phyloP scores from a whole-genome alignment of 2,797 vertebrate genomes.

The Alauda arvensis region DNA sequence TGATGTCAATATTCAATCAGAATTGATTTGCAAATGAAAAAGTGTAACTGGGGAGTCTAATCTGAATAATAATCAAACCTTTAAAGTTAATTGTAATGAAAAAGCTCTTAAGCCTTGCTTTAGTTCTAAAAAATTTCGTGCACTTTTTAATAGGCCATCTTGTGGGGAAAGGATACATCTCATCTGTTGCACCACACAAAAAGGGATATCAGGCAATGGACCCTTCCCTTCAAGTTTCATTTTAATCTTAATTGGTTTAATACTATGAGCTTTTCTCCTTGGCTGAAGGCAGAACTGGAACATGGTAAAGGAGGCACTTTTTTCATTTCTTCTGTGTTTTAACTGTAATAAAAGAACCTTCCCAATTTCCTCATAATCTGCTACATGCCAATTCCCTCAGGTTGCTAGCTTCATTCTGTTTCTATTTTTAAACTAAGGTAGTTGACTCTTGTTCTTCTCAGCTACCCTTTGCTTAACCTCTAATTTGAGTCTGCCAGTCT shows the following conservation, averaged over 20 bases:
- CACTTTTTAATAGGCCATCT: background rate
- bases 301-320: background rate
- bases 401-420: slow-evolving; percentile 50
- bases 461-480: slow-evolving; percentile 43
- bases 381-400: slow-evolving; percentile 30
- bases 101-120: background rate
- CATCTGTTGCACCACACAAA: background rate
- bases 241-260: slow-evolving; percentile 39
- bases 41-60: background rate
- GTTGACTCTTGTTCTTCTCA: slow-evolving; percentile 33
- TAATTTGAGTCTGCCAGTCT: slow-evolving; percentile 43
- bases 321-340: slow-evolving; percentile 43
- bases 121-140: background rate
- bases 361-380: slow-evolving; percentile 46
- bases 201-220: background rate
- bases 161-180: background rate
- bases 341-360: slow-evolving; percentile 41
- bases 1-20: background rate
- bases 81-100: slow-evolving; percentile 1
- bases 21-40: background rate
- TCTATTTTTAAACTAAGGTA: slow-evolving; percentile 57
- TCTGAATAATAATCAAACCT: slow-evolving; percentile 2
- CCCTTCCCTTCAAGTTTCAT: slow-evolving; percentile 22
- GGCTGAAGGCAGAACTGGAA: slow-evolving; percentile 14
- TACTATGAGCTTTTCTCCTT: slow-evolving; percentile 19